A percentile compares a stretch with the other conserved stretches of the same genome.
These are phyloP conservation scores for Dryococelus australis DNA, from an alignment of 2,888 invertebrate species.

Conservation along the genomic window DNA sequence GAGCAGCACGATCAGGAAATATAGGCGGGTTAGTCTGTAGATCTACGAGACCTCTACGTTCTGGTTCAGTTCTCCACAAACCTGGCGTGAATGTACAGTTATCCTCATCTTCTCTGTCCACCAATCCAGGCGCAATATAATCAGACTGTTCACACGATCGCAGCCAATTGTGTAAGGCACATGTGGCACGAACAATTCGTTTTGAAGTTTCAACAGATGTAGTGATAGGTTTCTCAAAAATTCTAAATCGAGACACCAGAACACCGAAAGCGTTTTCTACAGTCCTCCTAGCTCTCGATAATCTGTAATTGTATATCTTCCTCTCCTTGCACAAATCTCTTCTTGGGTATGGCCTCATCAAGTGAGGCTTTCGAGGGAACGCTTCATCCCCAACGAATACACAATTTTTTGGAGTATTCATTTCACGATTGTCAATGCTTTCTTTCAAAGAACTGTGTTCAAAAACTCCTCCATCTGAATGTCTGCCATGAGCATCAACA, in stretches of 20 bases:
- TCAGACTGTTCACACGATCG: not conserved
- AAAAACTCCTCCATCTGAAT: slow-evolving; percentile 36
- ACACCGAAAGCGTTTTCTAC: slow-evolving; percentile 36
- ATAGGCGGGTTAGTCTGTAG: not conserved
- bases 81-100: not conserved
- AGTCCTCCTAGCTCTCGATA: slow-evolving; percentile 35
- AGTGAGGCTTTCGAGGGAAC: slow-evolving; percentile 25
- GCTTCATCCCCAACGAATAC: slow-evolving; percentile 36
- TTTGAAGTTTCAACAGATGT: no score
- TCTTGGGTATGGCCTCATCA: slow-evolving; percentile 31
- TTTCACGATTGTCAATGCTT: not conserved
- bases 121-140: not conserved
- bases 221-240: no score
- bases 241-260: not conserved
- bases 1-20: no score
- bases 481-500: slow-evolving; percentile 32
- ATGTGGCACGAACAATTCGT: no score
- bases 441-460: not conserved
- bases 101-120: not conserved
- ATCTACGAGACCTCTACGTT: not conserved
- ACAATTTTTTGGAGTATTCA: not conserved
- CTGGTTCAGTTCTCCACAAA: not conserved
- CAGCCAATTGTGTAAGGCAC: no score
- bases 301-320: slow-evolving; percentile 37
- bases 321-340: no score